These are phyloP conservation scores for Parnassius orleans DNA, from an alignment of 2,888 invertebrate species.

Conservation along the genomic window DNA sequence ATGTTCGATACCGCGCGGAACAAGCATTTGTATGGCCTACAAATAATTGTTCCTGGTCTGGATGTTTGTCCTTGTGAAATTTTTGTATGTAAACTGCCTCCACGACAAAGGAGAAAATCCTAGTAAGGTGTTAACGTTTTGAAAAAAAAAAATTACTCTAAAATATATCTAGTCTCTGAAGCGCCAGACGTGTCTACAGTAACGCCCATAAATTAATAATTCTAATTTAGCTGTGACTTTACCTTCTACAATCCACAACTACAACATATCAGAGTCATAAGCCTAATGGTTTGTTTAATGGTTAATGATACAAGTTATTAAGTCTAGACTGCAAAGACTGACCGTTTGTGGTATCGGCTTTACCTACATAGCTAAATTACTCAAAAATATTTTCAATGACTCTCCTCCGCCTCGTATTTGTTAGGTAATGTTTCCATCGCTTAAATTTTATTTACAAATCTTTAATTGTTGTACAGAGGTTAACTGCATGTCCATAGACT, in stretches of 20 bases:
- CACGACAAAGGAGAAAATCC: too few relatives aligned
- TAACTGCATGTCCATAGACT: too few relatives aligned
- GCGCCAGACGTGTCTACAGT: background rate
- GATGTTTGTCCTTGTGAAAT: too few relatives aligned
- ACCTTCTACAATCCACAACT: too few relatives aligned
- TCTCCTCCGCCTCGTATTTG: constrained; percentile 8
- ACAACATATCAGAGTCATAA: background rate
- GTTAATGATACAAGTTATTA: constrained; percentile 17
- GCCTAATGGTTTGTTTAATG: constrained; percentile 8
- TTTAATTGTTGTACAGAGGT: too few relatives aligned
- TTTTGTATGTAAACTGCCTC: too few relatives aligned
- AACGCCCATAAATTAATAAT: constrained; percentile 1
- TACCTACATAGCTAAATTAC: background rate
- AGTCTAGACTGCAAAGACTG: constrained; percentile 19
- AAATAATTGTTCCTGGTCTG: too few relatives aligned
- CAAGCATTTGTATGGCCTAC: too few relatives aligned
- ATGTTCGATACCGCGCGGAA: too few relatives aligned
- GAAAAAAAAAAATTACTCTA: too few relatives aligned
- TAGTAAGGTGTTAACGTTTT: too few relatives aligned
- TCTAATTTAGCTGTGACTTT: background rate
- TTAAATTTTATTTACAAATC: background rate
- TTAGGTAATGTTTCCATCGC: constrained; percentile 11
- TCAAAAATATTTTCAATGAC: constrained; percentile 17
- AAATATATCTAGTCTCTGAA: background rate
- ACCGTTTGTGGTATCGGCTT: constrained; percentile 16